Percentiles rank a stretch among this genome's conserved stretches.
phyloP scores from a whole-genome alignment of 1,140 invertebrate genomes.

The Dreissena rostriformis region DNA sequence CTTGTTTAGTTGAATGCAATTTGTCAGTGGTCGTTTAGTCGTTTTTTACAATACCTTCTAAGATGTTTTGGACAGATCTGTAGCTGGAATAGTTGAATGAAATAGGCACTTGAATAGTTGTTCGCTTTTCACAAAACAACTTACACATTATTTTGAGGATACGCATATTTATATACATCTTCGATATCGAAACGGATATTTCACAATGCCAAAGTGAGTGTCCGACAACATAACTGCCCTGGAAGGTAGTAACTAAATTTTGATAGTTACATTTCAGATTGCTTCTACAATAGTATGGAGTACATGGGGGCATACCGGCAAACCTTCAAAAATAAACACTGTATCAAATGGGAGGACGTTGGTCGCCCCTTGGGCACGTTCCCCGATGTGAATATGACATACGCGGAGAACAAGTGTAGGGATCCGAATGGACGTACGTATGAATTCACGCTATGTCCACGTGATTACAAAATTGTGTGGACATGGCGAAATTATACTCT shows the following conservation, averaged over 20 bases:
- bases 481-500: background rate
- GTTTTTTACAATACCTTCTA: too few relatives aligned
- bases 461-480: background rate
- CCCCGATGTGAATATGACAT: background rate
- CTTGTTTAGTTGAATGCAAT: too few relatives aligned
- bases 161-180: background rate
- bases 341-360: conserved; percentile 5
- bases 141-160: background rate
- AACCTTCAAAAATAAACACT: background rate
- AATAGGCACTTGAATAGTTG: too few relatives aligned
- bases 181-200: background rate
- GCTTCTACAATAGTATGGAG: conserved; percentile 24
- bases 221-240: background rate
- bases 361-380: background rate
- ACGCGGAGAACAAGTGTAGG: conserved; percentile 13
- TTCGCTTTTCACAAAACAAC: background rate
- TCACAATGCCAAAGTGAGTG: background rate
- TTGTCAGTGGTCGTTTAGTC: too few relatives aligned
- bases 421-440: conserved; percentile 3
- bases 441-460: too few relatives aligned
- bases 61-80: too few relatives aligned
- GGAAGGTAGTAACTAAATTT: background rate
- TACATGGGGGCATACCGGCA: conserved; percentile 5
- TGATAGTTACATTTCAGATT: conserved; percentile 7
- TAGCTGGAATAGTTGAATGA: too few relatives aligned